Conservation (phyloP, 2,888 invertebrate species). For the Drosophila cognata region DNA sequence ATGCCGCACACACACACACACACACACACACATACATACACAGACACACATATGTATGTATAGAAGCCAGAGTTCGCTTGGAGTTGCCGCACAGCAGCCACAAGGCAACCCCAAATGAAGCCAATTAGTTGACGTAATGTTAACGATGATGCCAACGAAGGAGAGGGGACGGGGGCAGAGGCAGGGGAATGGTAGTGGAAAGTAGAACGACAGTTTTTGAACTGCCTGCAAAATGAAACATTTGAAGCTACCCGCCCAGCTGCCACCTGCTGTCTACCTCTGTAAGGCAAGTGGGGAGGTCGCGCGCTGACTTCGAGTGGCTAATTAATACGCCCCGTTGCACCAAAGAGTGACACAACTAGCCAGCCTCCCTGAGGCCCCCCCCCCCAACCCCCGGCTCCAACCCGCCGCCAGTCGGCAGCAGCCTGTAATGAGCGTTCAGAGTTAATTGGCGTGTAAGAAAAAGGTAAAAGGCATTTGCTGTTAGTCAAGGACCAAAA, state of each 20-base stretch:
- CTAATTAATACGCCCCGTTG: constrained; percentile 80
- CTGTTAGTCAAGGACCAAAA: constrained; percentile 20
- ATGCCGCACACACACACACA: constrained; percentile 30
- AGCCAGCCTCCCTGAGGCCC: constrained; percentile 36
- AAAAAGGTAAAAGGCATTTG: constrained; percentile 57
- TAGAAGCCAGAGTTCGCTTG: constrained; percentile 18
- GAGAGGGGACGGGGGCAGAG: background rate
- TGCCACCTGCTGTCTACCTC: constrained; percentile 24
- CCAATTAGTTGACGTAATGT: constrained; percentile 79
- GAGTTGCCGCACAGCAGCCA: constrained; percentile 54
- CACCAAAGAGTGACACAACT: constrained; percentile 69
- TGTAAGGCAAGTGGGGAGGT: constrained; percentile 10
- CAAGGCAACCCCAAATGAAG: constrained; percentile 79
- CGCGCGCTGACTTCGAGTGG: constrained; percentile 66
- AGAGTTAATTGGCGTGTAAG: constrained; percentile 79
- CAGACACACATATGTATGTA: background rate
- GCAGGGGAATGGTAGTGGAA: background rate
- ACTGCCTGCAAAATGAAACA: constrained; percentile 76
- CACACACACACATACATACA: constrained; percentile 20
- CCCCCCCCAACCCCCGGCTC: background rate
- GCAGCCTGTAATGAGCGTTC: constrained; percentile 77
- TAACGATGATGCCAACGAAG: constrained; percentile 60
- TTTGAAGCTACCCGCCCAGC: constrained; percentile 47
- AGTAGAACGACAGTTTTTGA: constrained; percentile 65
- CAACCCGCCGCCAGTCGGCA: constrained; percentile 1